A percentile compares a stretch with the other conserved stretches of the same genome.
These are phyloP conservation scores for Cirrhinus molitorella DNA, from an alignment of 2,797 vertebrate species.

Conservation along the genomic window DNA sequence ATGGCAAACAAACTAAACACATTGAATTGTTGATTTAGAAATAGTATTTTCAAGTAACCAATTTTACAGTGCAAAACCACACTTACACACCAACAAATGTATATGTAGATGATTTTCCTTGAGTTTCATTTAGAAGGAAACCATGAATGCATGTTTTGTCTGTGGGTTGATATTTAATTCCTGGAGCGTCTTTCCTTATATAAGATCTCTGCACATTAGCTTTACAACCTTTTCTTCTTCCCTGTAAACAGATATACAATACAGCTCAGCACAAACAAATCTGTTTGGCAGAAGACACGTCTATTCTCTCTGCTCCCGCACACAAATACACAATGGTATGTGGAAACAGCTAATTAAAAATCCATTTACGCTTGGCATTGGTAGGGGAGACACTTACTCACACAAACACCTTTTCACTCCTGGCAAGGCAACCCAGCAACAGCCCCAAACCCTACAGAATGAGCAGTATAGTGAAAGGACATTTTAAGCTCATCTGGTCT, in stretches of 20 bases:
- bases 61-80: not conserved
- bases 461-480: conserved; percentile 10
- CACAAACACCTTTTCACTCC: conserved; percentile 24
- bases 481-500: not conserved
- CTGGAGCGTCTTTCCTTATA: not conserved
- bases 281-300: conserved; percentile 46
- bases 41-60: not conserved
- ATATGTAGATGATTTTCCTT: not conserved
- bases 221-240: conserved; percentile 24
- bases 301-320: not conserved
- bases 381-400: conserved; percentile 12
- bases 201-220: conserved; percentile 9
- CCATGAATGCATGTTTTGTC: not conserved
- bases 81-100: not conserved
- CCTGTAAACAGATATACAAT: conserved; percentile 69
- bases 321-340: conserved; percentile 53
- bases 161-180: conserved; percentile 9
- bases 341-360: conserved; percentile 60
- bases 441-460: conserved; percentile 6
- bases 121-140: not conserved
- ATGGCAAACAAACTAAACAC: not conserved
- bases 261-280: conserved; percentile 66
- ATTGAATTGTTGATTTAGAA: not conserved
- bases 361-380: conserved; percentile 41
- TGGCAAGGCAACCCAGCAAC: conserved; percentile 42